Base-by-base conservation (phyloP, 2,797 vertebrate species). In the Micropoecilia bifurca region DNA sequence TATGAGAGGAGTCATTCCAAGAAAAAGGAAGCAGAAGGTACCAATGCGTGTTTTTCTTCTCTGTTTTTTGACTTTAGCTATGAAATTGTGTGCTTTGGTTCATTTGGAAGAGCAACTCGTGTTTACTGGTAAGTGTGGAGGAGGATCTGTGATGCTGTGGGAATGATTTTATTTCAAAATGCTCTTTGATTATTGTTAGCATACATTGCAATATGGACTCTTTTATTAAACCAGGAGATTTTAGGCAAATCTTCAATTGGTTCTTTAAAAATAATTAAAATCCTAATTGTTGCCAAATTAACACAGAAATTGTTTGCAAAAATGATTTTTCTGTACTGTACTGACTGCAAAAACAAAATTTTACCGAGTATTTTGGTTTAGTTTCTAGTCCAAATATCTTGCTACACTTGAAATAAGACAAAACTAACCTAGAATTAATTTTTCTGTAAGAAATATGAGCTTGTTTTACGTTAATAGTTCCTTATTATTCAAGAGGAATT, bases 1-100 rank as follows among this genome's bases (percentile, higher is more conserved):
- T 99, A 83, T 14, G 98, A 99, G 92, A 78, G 87, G 1, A 89
- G 86, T 33, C 95, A 80, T 0, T 95, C 96, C 75, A 92, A 78
- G 78, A 85, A 87, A 13, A 48, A 75, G 0, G 0, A 22, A 2
- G 7, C 76, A 14, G 78, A 80, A 91, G 94, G 95, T 95, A 91
- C 0, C 47, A 2, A 39, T 71, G 4, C 30, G 4, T 36, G 28
- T 9, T 66, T 22, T 8, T 28, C n/a, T 36, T 41, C 3, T 20
- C 18, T n/a, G 1, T 33, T 3, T 39, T 68, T 33, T n/a, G 22
- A 45, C 22, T 45, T 3, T 28, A 66, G 3, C 36, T 41, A 66
- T 39, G 36, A 25, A 71, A n/a, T 25, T n/a, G 2, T 45, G 18
- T 66, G 41, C 39, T 41, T 68, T 41, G 20, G 9, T 68, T 68